Evolutionary conservation across 2,888 invertebrate genomes (phyloP), one percentile per base, ranked within the genome.

Genomic region (Scaptomyza tumidula): DNA sequence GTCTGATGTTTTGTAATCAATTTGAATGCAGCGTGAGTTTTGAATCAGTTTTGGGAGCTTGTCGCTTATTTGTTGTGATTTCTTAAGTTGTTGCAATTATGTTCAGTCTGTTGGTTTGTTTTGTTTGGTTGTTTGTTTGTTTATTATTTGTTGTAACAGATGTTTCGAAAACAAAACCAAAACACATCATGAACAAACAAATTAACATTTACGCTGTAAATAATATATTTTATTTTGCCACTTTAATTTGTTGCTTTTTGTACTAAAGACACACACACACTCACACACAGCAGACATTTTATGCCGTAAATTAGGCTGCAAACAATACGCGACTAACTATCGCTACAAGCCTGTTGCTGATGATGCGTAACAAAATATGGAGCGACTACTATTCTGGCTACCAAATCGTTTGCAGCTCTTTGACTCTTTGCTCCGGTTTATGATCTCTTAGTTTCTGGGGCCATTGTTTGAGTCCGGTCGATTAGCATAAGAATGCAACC

Each of bases 31-130:
- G 9, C 83, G 58, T 59, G 77, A 80, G 65, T 67, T 54, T 88
- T 57, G 76, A 66, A 69, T 86, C 45, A 19, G 46, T 35, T 35
- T 63, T 53, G 37, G 39, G 29, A 35, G 63, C 64, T 76, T 85
- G 82, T 70, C 67, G 69, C 72, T 56, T 59, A 82, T 82, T 89
- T 85, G 86, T 87, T 87, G 84, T 86, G 88, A 80, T 88, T 87
- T 71, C 74, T 73, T 80, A 88, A 88, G 88, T 83, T 82, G 83
- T 82, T 74, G 88, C 85, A 86, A 86, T 86, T 86, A 89, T 89
- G 82, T 78, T 66, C 57, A 31, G 49, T n/a, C 50, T 44, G 50
- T 39, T 39, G 6, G 9, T 7, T 14, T 14, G 14, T 58, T 57
- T 52, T 10, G 33, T 39, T 39, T 39, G 14, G 2, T 39, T 39